Conservation (phyloP, 2,113 vertebrate species). For the Peromyscus californicus region DNA sequence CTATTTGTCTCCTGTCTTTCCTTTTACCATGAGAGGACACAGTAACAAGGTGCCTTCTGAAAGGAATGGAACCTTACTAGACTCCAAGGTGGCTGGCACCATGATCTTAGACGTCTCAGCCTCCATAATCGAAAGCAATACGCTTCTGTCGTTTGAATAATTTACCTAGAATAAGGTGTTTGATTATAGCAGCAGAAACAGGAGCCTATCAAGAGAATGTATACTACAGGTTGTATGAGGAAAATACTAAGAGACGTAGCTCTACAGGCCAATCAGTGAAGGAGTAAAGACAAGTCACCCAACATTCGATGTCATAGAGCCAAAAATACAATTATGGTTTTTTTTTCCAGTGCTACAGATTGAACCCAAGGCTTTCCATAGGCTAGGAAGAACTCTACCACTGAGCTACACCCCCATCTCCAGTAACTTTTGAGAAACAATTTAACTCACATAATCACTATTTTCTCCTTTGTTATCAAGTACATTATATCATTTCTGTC, state of each 20-base stretch:
- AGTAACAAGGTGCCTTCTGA: too few relatives aligned
- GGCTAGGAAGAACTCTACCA: background rate
- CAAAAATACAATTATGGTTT: background rate
- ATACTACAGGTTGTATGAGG: background rate
- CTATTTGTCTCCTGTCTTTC: background rate
- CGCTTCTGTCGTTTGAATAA: background rate
- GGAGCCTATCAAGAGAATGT: background rate
- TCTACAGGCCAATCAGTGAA: background rate
- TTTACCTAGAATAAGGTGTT: background rate
- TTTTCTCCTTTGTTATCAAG: slow-evolving; percentile 64
- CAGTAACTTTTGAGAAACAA: background rate
- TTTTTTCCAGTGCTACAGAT: too few relatives aligned
- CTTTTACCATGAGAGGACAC: background rate
- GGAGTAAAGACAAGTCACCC: background rate
- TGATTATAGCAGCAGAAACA: background rate
- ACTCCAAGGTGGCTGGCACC: background rate
- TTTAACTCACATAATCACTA: slow-evolving; percentile 7
- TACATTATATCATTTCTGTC: slow-evolving; percentile 10
- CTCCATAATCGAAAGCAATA: background rate
- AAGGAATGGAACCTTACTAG: background rate
- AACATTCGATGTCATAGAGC: background rate
- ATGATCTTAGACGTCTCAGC: background rate
- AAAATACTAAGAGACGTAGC: background rate
- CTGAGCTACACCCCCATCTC: background rate
- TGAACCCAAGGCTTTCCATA: background rate